These are phyloP conservation scores for Hofmannophila pseudospretella DNA, from an alignment of 2,888 invertebrate species.

Conservation along the genomic window DNA sequence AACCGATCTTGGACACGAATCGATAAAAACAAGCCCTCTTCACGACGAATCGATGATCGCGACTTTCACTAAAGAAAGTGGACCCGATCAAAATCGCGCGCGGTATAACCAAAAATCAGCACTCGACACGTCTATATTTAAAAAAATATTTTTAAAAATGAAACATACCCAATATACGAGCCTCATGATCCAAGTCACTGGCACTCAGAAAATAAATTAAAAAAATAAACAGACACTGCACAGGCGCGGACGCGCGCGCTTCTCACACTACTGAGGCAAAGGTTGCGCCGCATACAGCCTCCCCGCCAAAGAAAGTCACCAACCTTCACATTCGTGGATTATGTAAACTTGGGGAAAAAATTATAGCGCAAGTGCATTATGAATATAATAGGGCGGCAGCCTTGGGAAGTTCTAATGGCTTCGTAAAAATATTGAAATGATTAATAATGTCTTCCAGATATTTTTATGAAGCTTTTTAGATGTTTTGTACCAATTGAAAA, in stretches of 20 bases:
- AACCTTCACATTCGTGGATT: slow-evolving; percentile 69
- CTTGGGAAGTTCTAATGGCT: background rate
- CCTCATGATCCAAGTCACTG: slow-evolving; percentile 68
- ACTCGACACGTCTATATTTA: slow-evolving; percentile 10
- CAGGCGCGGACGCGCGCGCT: slow-evolving; percentile 66
- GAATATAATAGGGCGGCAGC: slow-evolving; percentile 22
- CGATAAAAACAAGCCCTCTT: slow-evolving; percentile 44
- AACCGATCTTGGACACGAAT: slow-evolving; percentile 30
- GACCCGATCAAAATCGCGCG: slow-evolving; percentile 22
- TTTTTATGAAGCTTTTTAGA: no score
- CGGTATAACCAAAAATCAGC: slow-evolving; percentile 6
- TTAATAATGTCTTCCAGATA: no score
- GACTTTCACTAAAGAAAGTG: slow-evolving; percentile 64
- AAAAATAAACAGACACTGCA: slow-evolving; percentile 51
- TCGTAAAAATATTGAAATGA: background rate
- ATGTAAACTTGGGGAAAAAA: slow-evolving; percentile 55
- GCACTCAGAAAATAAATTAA: slow-evolving; percentile 48
- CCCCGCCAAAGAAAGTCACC: slow-evolving; percentile 61
- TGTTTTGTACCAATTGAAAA: no score
- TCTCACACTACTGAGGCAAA: slow-evolving; percentile 51
- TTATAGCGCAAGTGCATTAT: slow-evolving; percentile 58
- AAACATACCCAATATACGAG: slow-evolving; percentile 67
- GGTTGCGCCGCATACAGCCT: slow-evolving; percentile 41
- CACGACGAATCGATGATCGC: slow-evolving; percentile 44
- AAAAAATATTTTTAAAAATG: slow-evolving; percentile 5